Percentiles rank a stretch among this genome's conserved stretches.
These are phyloP conservation scores for Malacoctenus gilli DNA, from an alignment of 2,797 vertebrate genomes.

Conservation along the genomic window DNA sequence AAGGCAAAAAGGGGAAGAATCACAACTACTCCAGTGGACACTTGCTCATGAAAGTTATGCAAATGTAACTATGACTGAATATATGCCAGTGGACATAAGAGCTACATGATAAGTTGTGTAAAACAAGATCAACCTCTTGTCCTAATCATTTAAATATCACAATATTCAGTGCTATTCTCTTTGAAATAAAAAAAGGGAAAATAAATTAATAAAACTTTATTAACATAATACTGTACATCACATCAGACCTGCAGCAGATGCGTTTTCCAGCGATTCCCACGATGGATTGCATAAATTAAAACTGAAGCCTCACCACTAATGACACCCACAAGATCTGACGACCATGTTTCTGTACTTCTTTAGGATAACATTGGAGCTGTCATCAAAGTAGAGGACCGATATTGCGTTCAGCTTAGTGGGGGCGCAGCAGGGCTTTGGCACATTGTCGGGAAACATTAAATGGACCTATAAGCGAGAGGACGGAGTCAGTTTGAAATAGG, in stretches of 20 bases:
- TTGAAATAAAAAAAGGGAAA: slow-evolving; percentile 70
- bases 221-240: slow-evolving; percentile 96
- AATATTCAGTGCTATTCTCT: slow-evolving; percentile 78
- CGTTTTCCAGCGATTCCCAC: slow-evolving; percentile 72
- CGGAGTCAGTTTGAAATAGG: slow-evolving; percentile 41
- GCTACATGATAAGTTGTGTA: slow-evolving; percentile 46
- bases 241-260: slow-evolving; percentile 81
- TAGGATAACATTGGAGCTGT: slow-evolving; percentile 99
- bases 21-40: slow-evolving; percentile 68
- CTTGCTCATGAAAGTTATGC: slow-evolving; percentile 52
- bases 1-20: slow-evolving; percentile 22
- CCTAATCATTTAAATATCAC: slow-evolving; percentile 74
- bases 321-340: slow-evolving; percentile 97
- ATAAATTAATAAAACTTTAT: slow-evolving; percentile 96
- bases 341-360: slow-evolving; percentile 99
- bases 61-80: slow-evolving; percentile 48
- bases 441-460: slow-evolving; percentile 99
- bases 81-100: slow-evolving; percentile 76
- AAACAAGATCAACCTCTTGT: slow-evolving; percentile 58
- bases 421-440: slow-evolving; percentile 98
- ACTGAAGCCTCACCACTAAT: slow-evolving; percentile 76
- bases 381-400: slow-evolving; percentile 99
- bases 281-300: slow-evolving; percentile 71
- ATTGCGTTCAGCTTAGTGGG: slow-evolving; percentile 99
- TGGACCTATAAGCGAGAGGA: slow-evolving; percentile 87